Conservation (phyloP, 1,140 invertebrate genomes). For the Laodelphax striatellus region DNA sequence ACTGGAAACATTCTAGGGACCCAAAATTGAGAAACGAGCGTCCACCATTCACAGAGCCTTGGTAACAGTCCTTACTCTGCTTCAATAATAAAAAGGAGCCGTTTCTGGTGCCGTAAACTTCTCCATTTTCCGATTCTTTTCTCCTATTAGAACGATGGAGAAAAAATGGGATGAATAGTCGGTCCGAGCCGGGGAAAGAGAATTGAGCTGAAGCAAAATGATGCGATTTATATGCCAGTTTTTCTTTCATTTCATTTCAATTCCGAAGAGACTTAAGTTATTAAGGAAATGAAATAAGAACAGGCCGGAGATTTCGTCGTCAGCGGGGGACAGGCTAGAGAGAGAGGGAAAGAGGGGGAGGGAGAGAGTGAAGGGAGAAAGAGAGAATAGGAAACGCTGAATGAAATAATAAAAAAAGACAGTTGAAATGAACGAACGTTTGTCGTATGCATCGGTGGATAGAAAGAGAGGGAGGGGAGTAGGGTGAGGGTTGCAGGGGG, state of each 20-base stretch:
- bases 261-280: slow-evolving; percentile 3
- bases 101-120: not conserved
- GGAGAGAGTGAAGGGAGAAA: too few relatives aligned
- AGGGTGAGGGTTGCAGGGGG: not conserved
- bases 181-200: too few relatives aligned
- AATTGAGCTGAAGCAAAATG: not conserved
- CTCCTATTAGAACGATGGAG: not conserved
- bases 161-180: not conserved
- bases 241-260: slow-evolving; percentile 4
- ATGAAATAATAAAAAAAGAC: not conserved
- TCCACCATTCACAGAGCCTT: too few relatives aligned
- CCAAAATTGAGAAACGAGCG: too few relatives aligned
- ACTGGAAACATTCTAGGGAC: too few relatives aligned
- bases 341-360: too few relatives aligned
- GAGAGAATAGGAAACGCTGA: too few relatives aligned
- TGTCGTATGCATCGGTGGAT: not conserved
- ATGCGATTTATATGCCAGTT: slow-evolving; percentile 3
- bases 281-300: slow-evolving; percentile 3
- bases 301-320: not conserved
- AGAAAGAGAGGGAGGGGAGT: not conserved
- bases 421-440: not conserved
- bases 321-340: not conserved
- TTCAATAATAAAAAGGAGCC: too few relatives aligned
- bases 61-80: too few relatives aligned
- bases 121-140: not conserved